Percentiles rank a stretch among this genome's conserved stretches.
phyloP scores from a whole-genome alignment of 2,797 vertebrate genomes.

The Catharus ustulatus region DNA sequence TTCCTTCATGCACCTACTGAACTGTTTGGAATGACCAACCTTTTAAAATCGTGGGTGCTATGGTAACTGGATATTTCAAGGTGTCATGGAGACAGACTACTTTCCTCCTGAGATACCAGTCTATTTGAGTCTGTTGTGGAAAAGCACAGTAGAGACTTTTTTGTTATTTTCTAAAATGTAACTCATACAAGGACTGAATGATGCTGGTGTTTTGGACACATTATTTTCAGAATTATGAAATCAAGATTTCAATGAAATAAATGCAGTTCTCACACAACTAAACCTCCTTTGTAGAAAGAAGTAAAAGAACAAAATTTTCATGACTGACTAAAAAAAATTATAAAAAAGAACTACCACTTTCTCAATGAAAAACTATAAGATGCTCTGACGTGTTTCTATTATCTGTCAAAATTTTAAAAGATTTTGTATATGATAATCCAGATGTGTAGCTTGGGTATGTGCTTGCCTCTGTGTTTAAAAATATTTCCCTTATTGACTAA shows the following conservation, averaged over 20 bases:
- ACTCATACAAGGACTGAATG: background rate
- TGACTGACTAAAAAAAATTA: background rate
- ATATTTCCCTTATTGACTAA: background rate
- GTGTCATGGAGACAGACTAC: slow-evolving; percentile 1
- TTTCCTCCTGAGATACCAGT: background rate
- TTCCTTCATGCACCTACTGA: background rate
- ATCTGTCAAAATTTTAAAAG: background rate
- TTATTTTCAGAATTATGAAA: background rate
- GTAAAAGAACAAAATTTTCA: background rate
- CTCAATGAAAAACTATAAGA: background rate
- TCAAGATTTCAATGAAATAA: background rate
- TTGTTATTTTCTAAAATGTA: background rate
- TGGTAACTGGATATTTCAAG: slow-evolving; percentile 39
- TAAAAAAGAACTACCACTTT: background rate
- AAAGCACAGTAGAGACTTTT: background rate
- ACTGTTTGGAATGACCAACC: background rate
- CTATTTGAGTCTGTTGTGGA: background rate
- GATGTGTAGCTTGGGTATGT: background rate
- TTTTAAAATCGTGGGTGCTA: slow-evolving; percentile 20
- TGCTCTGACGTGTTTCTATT: background rate
- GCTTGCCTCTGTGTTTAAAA: background rate
- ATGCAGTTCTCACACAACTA: background rate
- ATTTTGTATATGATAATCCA: background rate
- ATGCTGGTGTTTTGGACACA: background rate
- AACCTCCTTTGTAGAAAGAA: background rate